Percentiles rank a stretch among this genome's conserved stretches.
Evolutionary conservation across 2,888 invertebrate genomes (phyloP).

Genomic region (Stramonita haemastoma): DNA sequence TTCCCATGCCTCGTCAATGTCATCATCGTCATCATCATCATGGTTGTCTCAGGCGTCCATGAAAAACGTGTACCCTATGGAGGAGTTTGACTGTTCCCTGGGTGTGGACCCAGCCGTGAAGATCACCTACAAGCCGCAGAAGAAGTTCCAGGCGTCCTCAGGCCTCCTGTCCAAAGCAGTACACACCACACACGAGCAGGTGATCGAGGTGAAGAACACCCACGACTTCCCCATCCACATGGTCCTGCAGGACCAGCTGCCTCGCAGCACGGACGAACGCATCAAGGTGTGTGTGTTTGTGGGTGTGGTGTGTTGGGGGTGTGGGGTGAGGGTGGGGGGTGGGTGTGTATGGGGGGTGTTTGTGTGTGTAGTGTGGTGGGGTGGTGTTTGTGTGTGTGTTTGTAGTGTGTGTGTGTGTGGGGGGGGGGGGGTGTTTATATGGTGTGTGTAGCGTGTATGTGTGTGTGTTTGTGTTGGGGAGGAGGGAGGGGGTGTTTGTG

Average conservation of each 20-base stretch:
- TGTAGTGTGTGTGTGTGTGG: not conserved
- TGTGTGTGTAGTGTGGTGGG: not conserved
- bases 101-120: slow-evolving; percentile 78
- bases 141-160: slow-evolving; percentile 73
- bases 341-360: not conserved
- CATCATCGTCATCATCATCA: no score
- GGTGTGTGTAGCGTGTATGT: not conserved
- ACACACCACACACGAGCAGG: slow-evolving; percentile 61
- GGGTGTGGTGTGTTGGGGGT: not conserved
- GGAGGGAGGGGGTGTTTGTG: not conserved
- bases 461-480: not conserved
- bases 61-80: slow-evolving; percentile 75
- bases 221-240: slow-evolving; percentile 72
- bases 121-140: slow-evolving; percentile 75
- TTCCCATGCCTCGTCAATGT: no score
- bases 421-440: not conserved
- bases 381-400: not conserved
- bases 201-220: slow-evolving; percentile 76
- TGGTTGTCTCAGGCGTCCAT: slow-evolving; percentile 54
- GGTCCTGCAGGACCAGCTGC: slow-evolving; percentile 76
- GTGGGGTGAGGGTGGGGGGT: not conserved
- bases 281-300: slow-evolving; percentile 73
- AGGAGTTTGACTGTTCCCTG: slow-evolving; percentile 77
- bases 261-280: slow-evolving; percentile 76
- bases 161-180: slow-evolving; percentile 74